Conservation (phyloP, 1,140 invertebrate genomes). For the Drosophila sechellia region DNA sequence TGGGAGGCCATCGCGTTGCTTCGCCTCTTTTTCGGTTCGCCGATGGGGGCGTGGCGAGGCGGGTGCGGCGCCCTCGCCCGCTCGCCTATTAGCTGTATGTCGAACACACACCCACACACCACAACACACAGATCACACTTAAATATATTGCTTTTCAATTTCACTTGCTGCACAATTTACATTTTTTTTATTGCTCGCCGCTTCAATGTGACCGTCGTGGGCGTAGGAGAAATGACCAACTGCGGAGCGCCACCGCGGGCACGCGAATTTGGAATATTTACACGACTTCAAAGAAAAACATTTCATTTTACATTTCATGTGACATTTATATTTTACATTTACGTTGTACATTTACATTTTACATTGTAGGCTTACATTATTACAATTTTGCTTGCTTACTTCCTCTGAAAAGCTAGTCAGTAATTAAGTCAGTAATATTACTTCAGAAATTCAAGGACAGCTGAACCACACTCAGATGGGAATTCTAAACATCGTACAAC, state of each 20-base stretch:
- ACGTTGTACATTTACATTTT: no score
- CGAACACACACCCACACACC: neutral
- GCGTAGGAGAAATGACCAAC: neutral
- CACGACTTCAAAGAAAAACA: neutral
- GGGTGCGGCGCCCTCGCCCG: constrained; percentile 34
- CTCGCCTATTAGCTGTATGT: constrained; percentile 7
- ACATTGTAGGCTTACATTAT: no score
- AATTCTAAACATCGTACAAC: no score
- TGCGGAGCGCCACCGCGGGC: neutral
- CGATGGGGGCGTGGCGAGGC: constrained; percentile 21
- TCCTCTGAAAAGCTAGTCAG: no score
- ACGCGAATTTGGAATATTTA: neutral
- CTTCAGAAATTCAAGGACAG: no score
- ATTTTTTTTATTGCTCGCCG: constrained; percentile 44
- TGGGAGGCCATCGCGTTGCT: constrained; percentile 62
- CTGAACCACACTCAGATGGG: no score
- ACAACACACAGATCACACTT: constrained; percentile 26
- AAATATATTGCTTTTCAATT: constrained; percentile 50
- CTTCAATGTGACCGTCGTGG: neutral
- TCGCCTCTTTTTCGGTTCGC: constrained; percentile 7
- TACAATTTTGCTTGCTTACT: no score
- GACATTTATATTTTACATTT: no score
- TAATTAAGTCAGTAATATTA: no score
- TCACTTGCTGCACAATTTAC: constrained; percentile 55
- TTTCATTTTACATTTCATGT: neutral